These are phyloP conservation scores for Cerceris rybyensis DNA, from an alignment of 2,888 invertebrate species.

Conservation along the genomic window DNA sequence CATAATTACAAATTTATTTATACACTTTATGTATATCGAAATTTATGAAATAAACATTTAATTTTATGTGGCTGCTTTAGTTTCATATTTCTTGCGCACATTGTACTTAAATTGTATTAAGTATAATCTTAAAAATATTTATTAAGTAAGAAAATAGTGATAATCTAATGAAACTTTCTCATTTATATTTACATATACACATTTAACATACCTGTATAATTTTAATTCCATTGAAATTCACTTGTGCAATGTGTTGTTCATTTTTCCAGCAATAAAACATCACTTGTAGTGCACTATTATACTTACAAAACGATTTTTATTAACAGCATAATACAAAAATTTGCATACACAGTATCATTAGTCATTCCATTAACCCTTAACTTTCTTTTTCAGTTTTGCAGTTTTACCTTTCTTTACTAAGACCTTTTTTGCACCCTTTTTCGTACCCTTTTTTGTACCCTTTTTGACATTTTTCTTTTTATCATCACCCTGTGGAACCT, in stretches of 20 bases:
- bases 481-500: slow-evolving; percentile 7
- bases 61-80: too few relatives aligned
- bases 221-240: neutral
- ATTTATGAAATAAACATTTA: slow-evolving; percentile 7
- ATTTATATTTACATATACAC: neutral
- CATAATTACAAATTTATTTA: neutral
- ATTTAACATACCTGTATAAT: neutral
- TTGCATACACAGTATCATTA: neutral
- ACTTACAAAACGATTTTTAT: slow-evolving; percentile 23
- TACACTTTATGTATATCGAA: neutral
- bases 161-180: neutral
- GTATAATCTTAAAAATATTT: too few relatives aligned
- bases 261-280: slow-evolving; percentile 1
- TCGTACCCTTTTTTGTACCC: slow-evolving; percentile 54
- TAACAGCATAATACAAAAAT: slow-evolving; percentile 8
- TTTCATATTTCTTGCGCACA: too few relatives aligned
- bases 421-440: slow-evolving; percentile 26
- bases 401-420: slow-evolving; percentile 29
- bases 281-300: slow-evolving; percentile 9
- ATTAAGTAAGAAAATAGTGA: slow-evolving; percentile 1
- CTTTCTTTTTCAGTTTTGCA: slow-evolving; percentile 49
- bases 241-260: neutral
- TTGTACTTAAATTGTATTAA: too few relatives aligned
- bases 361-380: slow-evolving; percentile 72
- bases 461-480: slow-evolving; percentile 26